Evolutionary conservation across 2,797 vertebrate species (phyloP).

Genomic region (Menidia menidia): DNA sequence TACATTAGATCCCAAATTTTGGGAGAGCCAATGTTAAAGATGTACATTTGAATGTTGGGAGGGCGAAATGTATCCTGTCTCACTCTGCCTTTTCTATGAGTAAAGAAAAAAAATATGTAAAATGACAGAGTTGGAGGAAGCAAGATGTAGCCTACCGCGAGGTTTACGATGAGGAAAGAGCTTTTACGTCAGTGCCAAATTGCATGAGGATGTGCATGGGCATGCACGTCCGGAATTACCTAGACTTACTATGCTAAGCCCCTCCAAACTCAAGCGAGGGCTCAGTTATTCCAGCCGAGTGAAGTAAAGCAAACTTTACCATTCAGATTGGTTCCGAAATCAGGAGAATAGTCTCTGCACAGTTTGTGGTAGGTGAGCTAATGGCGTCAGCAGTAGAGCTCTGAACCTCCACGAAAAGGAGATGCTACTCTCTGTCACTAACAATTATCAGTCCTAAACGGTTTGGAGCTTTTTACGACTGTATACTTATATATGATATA

Average conservation of each 20-base stretch:
- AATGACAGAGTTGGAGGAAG: slow-evolving; percentile 33
- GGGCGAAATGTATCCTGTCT: slow-evolving; percentile 68
- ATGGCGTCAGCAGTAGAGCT: slow-evolving; percentile 51
- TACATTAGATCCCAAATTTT: slow-evolving; percentile 64
- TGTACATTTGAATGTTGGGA: slow-evolving; percentile 82
- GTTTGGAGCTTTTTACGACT: slow-evolving; percentile 72
- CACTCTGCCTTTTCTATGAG: slow-evolving; percentile 77
- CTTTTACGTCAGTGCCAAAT: slow-evolving; percentile 84
- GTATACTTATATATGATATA: slow-evolving; percentile 36
- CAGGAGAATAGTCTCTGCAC: slow-evolving; percentile 39
- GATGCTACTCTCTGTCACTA: slow-evolving; percentile 41
- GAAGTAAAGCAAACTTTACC: slow-evolving; percentile 44
- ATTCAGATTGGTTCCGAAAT: slow-evolving; percentile 36
- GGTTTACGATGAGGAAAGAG: slow-evolving; percentile 67
- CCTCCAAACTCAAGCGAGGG: slow-evolving; percentile 47
- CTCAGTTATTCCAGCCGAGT: slow-evolving; percentile 52
- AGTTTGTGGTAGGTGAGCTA: slow-evolving; percentile 45
- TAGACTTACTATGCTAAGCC: slow-evolving; percentile 52
- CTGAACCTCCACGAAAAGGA: slow-evolving; percentile 40
- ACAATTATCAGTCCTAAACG: slow-evolving; percentile 44
- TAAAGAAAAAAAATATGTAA: slow-evolving; percentile 31
- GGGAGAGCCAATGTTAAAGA: slow-evolving; percentile 72
- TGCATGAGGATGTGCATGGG: slow-evolving; percentile 72
- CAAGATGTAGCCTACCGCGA: slow-evolving; percentile 22
- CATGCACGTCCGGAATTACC: slow-evolving; percentile 66